Conservation (phyloP, 2,888 invertebrate genomes). For the Nephrotoma guestfalica region DNA sequence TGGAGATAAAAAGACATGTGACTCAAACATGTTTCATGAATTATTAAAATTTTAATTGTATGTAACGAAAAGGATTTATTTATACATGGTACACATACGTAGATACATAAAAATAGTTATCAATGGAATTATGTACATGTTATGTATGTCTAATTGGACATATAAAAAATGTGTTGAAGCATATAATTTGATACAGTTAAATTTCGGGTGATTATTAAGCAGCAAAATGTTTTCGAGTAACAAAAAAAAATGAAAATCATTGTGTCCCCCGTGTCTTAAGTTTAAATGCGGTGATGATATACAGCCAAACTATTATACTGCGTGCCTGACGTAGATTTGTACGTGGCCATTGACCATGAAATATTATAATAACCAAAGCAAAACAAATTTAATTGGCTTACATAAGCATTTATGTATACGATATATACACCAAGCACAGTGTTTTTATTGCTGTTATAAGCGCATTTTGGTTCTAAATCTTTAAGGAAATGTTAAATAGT, state of each 20-base stretch:
- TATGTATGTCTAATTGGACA: no score
- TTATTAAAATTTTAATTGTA: background rate
- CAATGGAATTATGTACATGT: background rate
- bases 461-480: background rate
- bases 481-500: background rate
- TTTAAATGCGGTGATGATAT: no score
- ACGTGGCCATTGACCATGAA: background rate
- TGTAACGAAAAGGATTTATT: background rate
- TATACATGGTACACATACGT: background rate
- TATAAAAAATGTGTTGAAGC: background rate
- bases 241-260: background rate
- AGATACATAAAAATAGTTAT: background rate
- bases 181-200: background rate
- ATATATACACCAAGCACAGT: background rate
- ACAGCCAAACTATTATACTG: background rate
- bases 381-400: background rate
- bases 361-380: background rate
- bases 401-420: background rate
- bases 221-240: background rate
- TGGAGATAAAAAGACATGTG: background rate
- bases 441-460: background rate
- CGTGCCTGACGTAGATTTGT: background rate
- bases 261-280: background rate
- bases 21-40: background rate
- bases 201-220: background rate